phyloP scores from a whole-genome alignment of 2,888 invertebrate species.

The Morpho deidamia region DNA sequence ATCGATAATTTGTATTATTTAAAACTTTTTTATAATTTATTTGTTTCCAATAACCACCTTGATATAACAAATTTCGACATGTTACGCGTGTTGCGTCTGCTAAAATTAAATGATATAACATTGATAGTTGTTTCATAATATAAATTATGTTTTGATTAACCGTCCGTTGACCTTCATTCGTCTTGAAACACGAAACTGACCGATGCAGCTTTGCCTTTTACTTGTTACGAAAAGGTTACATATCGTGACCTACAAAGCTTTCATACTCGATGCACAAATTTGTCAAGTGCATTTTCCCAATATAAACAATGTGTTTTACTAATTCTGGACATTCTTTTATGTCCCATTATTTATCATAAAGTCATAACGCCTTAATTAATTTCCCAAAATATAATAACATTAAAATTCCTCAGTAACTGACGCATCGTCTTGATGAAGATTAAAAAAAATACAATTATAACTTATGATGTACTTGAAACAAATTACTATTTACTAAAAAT shows the following conservation, averaged over 20 bases:
- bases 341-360: too few species aligned
- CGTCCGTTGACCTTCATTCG: slow-evolving; percentile 2
- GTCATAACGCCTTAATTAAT: too few species aligned
- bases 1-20: too few species aligned
- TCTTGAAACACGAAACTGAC: not conserved
- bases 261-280: not conserved
- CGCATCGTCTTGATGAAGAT: too few species aligned
- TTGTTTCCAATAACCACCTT: not conserved
- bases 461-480: too few species aligned
- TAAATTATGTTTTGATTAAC: not conserved
- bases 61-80: not conserved
- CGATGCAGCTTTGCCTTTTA: not conserved
- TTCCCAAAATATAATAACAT: too few species aligned
- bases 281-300: not conserved
- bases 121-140: slow-evolving; percentile 1
- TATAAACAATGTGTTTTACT: too few species aligned
- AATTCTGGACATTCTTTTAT: too few species aligned
- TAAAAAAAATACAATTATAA: too few species aligned
- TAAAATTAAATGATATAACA: not conserved
- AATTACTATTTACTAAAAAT: too few species aligned
- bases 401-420: too few species aligned
- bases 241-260: slow-evolving; percentile 7
- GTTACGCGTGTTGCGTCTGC: not conserved
- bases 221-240: slow-evolving; percentile 5
- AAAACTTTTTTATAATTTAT: too few species aligned